These are phyloP conservation scores for Heliothis subflexa DNA, from an alignment of 1,140 invertebrate species.

Conservation along the genomic window DNA sequence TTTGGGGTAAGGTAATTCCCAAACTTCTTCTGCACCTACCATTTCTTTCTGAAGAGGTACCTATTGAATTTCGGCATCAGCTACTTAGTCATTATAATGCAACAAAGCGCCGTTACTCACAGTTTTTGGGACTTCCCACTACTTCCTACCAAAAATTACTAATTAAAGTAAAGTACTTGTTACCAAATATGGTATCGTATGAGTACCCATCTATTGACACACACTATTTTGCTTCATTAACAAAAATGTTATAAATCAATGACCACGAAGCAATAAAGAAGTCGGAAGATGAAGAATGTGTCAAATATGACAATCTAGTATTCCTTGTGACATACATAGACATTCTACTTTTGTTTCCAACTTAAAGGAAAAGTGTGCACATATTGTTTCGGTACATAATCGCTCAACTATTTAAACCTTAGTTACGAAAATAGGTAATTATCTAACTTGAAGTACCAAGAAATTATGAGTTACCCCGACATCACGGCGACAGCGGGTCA, in stretches of 20 bases:
- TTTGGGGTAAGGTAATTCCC: constrained; percentile 22
- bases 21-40: not conserved
- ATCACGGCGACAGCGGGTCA: constrained; percentile 10
- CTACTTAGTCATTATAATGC: too few species aligned
- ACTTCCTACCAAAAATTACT: too few species aligned
- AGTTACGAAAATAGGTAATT: constrained; percentile 21
- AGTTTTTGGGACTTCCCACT: too few species aligned
- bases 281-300: too few species aligned
- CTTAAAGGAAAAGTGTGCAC: not conserved
- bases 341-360: not conserved
- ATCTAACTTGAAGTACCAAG: not conserved
- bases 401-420: not conserved
- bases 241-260: too few species aligned
- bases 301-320: too few species aligned
- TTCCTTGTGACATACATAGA: not conserved
- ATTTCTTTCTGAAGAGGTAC: not conserved
- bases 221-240: too few species aligned
- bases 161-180: too few species aligned
- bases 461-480: not conserved
- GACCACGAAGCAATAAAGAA: too few species aligned
- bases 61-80: not conserved
- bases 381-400: not conserved
- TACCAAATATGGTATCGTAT: too few species aligned
- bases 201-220: too few species aligned
- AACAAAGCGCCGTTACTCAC: too few species aligned